These are phyloP conservation scores for Dasyurus viverrinus DNA, from an alignment of 2,113 vertebrate species.

Conservation along the genomic window DNA sequence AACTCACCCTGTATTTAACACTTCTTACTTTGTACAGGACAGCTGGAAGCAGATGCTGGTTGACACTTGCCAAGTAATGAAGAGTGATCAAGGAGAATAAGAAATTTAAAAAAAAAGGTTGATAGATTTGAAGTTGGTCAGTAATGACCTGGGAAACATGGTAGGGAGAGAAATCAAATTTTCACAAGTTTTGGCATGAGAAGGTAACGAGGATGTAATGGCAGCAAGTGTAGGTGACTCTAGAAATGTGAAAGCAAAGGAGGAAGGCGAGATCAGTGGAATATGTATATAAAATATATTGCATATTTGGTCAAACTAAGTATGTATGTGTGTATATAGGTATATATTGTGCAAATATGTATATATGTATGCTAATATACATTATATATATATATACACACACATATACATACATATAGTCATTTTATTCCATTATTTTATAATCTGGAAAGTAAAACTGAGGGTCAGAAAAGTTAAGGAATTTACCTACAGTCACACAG, in stretches of 20 bases:
- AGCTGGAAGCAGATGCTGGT: background rate
- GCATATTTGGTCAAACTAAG: background rate
- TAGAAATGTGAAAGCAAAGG: background rate
- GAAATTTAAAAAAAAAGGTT: background rate
- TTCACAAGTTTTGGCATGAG: background rate
- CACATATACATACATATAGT: background rate
- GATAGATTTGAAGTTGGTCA: background rate
- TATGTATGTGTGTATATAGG: background rate
- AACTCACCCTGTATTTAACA: background rate
- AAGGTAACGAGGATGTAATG: background rate
- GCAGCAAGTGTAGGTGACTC: background rate
- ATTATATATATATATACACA: background rate
- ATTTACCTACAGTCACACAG: background rate
- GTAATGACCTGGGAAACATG: background rate
- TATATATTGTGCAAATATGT: background rate
- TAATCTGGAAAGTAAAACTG: background rate
- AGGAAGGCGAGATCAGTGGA: background rate
- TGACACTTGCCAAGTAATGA: background rate
- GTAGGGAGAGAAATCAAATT: background rate
- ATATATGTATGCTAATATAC: background rate
- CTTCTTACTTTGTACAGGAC: background rate
- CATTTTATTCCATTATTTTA: background rate
- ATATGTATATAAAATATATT: background rate
- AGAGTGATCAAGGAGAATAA: background rate
- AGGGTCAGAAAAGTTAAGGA: background rate